These are phyloP conservation scores for Petrocephalus microphthalmus DNA, from an alignment of 2,113 vertebrate species.

Conservation along the genomic window DNA sequence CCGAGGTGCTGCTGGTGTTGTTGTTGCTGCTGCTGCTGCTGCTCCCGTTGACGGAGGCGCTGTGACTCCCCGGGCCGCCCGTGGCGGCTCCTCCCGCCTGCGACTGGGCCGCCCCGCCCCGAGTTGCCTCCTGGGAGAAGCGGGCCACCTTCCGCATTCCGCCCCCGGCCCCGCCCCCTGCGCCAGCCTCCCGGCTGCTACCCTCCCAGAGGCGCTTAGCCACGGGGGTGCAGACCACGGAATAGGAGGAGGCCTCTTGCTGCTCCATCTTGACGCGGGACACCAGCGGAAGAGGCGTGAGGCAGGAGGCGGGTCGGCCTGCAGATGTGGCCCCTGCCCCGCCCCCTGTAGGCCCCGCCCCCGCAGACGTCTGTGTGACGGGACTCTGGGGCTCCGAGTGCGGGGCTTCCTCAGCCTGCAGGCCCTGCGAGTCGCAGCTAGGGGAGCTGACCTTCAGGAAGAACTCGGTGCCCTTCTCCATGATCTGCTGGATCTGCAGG, in stretches of 20 bases:
- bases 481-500: slow-evolving; percentile 97
- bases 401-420: slow-evolving; percentile 80
- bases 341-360: slow-evolving; percentile 4
- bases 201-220: slow-evolving; percentile 90
- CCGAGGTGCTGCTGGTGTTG: slow-evolving; percentile 64
- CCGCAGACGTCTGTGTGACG: slow-evolving; percentile 69
- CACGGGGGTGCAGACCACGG: slow-evolving; percentile 85
- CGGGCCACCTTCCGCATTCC: slow-evolving; percentile 63
- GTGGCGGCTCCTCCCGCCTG: slow-evolving; percentile 45
- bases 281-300: slow-evolving; percentile 74
- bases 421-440: slow-evolving; percentile 91
- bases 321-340: slow-evolving; percentile 11
- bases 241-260: slow-evolving; percentile 75
- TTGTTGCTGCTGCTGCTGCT: slow-evolving; percentile 36
- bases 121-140: slow-evolving; percentile 62
- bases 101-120: slow-evolving; percentile 59
- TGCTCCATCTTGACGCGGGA: slow-evolving; percentile 84
- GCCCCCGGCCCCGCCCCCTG: slow-evolving; percentile 52
- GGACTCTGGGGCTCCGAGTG: slow-evolving; percentile 89
- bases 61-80: slow-evolving; percentile 53
- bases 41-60: slow-evolving; percentile 32
- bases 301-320: slow-evolving; percentile 61
- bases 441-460: slow-evolving; percentile 96
- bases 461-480: slow-evolving; percentile 97
- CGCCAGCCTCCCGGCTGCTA: slow-evolving; percentile 73